These are phyloP conservation scores for Digitonthophagus gazella DNA, from an alignment of 2,888 invertebrate genomes.

Conservation along the genomic window DNA sequence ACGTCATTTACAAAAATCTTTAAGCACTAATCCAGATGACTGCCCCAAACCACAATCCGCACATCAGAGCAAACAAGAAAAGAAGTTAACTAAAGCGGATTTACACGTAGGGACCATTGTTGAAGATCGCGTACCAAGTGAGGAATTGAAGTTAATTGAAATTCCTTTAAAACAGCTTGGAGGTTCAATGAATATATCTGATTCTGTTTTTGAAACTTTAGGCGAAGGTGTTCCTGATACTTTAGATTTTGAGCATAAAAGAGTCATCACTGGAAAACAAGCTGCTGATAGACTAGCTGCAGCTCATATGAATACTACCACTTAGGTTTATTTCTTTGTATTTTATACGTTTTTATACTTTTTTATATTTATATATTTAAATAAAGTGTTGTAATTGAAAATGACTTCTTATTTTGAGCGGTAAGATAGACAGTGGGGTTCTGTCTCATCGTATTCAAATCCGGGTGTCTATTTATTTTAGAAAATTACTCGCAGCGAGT, in stretches of 20 bases:
- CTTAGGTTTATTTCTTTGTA: not conserved
- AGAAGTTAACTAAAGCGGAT: conserved; percentile 26
- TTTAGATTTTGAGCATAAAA: conserved; percentile 44
- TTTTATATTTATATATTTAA: conserved; percentile 10
- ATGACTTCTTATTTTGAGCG: not conserved
- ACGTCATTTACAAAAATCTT: conserved; percentile 15
- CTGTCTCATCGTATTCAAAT: not conserved
- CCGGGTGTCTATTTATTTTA: not conserved
- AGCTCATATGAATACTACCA: not conserved
- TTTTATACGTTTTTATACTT: not conserved
- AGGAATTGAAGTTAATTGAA: conserved; percentile 43
- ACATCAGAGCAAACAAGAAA: not conserved
- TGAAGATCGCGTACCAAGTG: conserved; percentile 41
- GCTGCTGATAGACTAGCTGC: conserved; percentile 25
- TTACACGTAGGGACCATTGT: conserved; percentile 40
- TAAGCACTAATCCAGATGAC: not conserved
- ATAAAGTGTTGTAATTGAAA: not conserved
- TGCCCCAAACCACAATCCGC: not conserved
- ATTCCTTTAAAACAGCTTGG: conserved; percentile 44
- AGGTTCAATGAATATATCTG: conserved; percentile 44
- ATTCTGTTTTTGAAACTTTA: conserved; percentile 47
- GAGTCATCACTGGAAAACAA: conserved; percentile 40
- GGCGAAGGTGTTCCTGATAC: conserved; percentile 49
- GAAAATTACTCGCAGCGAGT: not conserved
- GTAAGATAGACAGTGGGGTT: not conserved